phyloP scores from a whole-genome alignment of 2,113 vertebrate genomes.

The Micromys minutus region DNA sequence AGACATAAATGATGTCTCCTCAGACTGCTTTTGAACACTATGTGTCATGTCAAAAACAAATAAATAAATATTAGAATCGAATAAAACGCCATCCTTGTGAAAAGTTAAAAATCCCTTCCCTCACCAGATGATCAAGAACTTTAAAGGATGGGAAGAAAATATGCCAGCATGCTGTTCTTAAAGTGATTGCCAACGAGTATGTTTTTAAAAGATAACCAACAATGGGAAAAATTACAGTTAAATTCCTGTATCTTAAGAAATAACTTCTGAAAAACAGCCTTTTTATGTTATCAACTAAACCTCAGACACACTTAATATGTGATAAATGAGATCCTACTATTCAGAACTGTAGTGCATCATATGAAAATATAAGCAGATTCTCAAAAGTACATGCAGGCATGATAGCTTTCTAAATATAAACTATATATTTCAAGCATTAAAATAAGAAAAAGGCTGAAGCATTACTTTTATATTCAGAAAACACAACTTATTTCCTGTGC shows the following conservation, averaged over 20 bases:
- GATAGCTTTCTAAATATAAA: neutral
- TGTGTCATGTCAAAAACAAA: conserved; percentile 40
- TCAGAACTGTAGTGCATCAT: conserved; percentile 9
- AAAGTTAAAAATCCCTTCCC: conserved; percentile 18
- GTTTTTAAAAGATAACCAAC: conserved; percentile 20
- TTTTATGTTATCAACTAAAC: conserved; percentile 19
- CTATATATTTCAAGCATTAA: conserved; percentile 18
- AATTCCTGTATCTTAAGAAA: conserved; percentile 47
- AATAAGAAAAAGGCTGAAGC: neutral
- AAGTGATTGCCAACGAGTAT: conserved; percentile 29
- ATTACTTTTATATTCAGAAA: conserved; percentile 5
- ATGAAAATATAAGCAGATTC: neutral
- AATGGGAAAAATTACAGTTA: conserved; percentile 5
- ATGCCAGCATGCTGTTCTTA: neutral
- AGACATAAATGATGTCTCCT: neutral
- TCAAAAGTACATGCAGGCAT: conserved; percentile 3
- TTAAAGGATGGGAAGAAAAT: neutral
- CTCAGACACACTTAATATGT: conserved; percentile 45
- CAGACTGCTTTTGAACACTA: neutral
- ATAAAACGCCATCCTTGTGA: conserved; percentile 17
- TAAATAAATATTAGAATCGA: neutral
- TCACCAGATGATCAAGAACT: neutral
- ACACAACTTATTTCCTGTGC: conserved; percentile 1
- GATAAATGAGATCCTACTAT: conserved; percentile 7
- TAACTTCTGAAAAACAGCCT: neutral